Evolutionary conservation across 2,113 vertebrate species (phyloP).

Genomic region (Montifringilla adamsi): DNA sequence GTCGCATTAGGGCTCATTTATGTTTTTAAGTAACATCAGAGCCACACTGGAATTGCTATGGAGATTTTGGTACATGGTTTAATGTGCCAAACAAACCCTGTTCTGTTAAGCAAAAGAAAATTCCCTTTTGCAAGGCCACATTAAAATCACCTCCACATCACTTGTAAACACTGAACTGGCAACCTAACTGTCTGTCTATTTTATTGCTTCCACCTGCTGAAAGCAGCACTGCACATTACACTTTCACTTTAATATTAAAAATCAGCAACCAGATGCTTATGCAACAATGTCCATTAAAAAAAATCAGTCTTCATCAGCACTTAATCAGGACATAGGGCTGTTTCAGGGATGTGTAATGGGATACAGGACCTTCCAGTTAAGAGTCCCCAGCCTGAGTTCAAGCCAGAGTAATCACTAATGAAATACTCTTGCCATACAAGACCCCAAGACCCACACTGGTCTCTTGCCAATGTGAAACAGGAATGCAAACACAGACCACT

Average conservation of each 20-base stretch:
- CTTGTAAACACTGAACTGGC: constrained; percentile 25
- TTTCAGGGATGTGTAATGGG: neutral
- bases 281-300: neutral
- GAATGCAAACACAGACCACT: neutral
- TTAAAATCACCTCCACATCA: constrained; percentile 16
- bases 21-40: constrained; percentile 53
- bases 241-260: constrained; percentile 33
- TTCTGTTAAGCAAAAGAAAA: constrained; percentile 32
- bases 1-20: constrained; percentile 29
- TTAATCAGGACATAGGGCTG: neutral
- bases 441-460: neutral
- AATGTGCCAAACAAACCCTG: neutral
- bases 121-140: neutral
- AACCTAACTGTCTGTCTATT: constrained; percentile 45
- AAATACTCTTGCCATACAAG: constrained; percentile 7
- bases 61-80: neutral
- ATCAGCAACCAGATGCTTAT: constrained; percentile 28
- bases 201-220: constrained; percentile 28
- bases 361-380: neutral
- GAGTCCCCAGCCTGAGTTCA: neutral
- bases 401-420: constrained; percentile 12
- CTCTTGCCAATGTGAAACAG: neutral
- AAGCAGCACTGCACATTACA: neutral
- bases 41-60: constrained; percentile 35
- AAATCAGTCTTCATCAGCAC: neutral